Evolutionary conservation across 2,113 vertebrate species (phyloP).

Genomic region (Dendrocopos noguchii): DNA sequence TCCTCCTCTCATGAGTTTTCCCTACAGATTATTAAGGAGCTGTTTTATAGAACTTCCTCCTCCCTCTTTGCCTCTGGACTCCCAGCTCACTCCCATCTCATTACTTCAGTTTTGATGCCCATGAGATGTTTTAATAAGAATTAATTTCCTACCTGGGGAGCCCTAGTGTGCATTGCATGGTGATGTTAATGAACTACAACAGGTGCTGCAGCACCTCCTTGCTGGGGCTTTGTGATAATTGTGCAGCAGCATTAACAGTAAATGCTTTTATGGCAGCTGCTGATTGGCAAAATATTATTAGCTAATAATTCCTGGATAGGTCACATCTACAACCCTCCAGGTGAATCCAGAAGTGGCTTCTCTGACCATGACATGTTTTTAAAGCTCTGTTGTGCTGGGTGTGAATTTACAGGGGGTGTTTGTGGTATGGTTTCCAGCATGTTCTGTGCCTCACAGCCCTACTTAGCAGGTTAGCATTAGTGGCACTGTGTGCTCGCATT

Average conservation of each 20-base stretch:
- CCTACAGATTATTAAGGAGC: neutral
- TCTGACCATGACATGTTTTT: neutral
- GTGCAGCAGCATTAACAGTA: neutral
- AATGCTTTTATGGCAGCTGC: neutral
- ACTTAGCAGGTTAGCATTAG: neutral
- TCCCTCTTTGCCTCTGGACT: neutral
- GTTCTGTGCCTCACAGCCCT: neutral
- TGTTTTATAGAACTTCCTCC: neutral
- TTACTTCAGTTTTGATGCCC: neutral
- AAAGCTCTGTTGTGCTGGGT: neutral
- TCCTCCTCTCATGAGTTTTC: neutral
- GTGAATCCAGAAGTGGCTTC: neutral
- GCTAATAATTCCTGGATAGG: neutral
- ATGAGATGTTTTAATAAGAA: neutral
- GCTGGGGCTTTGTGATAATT: neutral
- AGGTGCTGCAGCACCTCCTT: neutral
- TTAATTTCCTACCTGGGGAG: neutral
- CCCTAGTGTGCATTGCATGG: neutral
- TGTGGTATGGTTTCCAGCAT: neutral
- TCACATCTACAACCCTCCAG: neutral
- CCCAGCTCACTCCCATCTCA: neutral
- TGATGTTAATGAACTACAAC: neutral
- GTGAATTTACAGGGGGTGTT: neutral
- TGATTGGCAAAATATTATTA: neutral
- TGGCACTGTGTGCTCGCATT: neutral